Evolutionary conservation across 2,797 vertebrate species (phyloP).

Genomic region (Momotus momota): DNA sequence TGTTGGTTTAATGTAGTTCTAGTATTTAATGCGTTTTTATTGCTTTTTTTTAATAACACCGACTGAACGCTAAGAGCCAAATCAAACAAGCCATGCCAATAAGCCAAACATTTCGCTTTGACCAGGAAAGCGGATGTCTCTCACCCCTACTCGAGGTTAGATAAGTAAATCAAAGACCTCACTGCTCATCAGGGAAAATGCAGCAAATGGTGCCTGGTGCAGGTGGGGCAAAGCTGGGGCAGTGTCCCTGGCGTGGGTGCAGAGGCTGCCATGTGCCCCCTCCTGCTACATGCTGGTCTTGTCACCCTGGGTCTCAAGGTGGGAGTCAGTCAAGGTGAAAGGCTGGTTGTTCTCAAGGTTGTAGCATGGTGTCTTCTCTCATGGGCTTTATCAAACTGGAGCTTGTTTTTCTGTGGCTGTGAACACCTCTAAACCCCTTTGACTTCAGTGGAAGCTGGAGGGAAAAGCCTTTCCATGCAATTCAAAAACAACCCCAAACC

Average conservation of each 20-base stretch:
- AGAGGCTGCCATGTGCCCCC: background rate
- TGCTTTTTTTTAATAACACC: constrained; percentile 67
- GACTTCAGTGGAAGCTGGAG: background rate
- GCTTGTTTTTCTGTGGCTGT: background rate
- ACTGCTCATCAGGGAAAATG: background rate
- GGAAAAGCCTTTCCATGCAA: background rate
- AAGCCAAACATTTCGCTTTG: constrained; percentile 49
- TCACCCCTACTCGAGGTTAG: background rate
- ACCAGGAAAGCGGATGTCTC: constrained; percentile 29
- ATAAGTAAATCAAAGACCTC: background rate
- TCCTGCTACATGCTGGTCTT: background rate
- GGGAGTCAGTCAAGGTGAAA: background rate
- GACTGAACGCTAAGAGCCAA: constrained; percentile 22
- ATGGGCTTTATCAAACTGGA: background rate
- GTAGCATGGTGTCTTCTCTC: background rate
- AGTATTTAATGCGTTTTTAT: constrained; percentile 48
- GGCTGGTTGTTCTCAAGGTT: background rate
- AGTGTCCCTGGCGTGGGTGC: background rate
- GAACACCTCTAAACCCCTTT: background rate
- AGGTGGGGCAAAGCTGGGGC: background rate
- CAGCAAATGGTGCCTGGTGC: background rate
- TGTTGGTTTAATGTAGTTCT: constrained; percentile 59
- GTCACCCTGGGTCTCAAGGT: rapidly evolving
- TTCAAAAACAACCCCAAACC: background rate
- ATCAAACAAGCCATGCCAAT: constrained; percentile 49